Base-by-base conservation (phyloP, 1,140 invertebrate genomes). In the Bombus affinis region DNA sequence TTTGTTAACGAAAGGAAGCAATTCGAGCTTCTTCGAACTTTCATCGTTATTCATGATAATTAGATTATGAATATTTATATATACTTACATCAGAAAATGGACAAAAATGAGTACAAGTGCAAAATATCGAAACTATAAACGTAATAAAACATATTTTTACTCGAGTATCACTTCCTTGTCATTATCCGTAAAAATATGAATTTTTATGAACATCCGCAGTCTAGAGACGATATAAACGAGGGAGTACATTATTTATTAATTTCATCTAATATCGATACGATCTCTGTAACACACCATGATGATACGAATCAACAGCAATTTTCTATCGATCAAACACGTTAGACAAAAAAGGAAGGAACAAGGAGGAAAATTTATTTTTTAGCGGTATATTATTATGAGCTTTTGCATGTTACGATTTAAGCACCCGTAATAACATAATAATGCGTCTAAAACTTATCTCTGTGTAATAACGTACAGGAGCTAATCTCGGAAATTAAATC, bases 371-470 rank as follows among this genome's bases (percentile, higher is more conserved):
- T 80, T 62, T 39, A 42, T 70, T 72, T 62, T 44, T n/a, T 25
- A 28, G 13, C 28, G n/a, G 75, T 12, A 37, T 39, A 53, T 59
- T n/a, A 79, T 84, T 79, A 84, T 8, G 10, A 47, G 37, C 25
- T 53, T 83, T 78, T 32, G 83, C 76, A 62, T 79, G 66, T 62
- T 79, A 44, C 66, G 22, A 47, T 44, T 32, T n/a, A 47, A 79
- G n/a, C 53, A 70, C n/a, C n/a, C 15, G 83, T 84, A 84, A 84
- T 84, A 72, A 84, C 83, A 72, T 84, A 84, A 84, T 84, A 79
- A 84, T 12, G 76, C 32, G 83, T 79, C 79, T 78, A 62, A 47
- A 59, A 84, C 76, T 79, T 84, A 84, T 84, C 76, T 79, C 42
- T 76, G 42, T 72, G 57, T 84, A 79, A 79, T 84, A 84, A 72